Percentiles rank a stretch among this genome's conserved stretches.
Evolutionary conservation across 2,888 invertebrate genomes (phyloP).

Genomic region (Diloba caeruleocephala): DNA sequence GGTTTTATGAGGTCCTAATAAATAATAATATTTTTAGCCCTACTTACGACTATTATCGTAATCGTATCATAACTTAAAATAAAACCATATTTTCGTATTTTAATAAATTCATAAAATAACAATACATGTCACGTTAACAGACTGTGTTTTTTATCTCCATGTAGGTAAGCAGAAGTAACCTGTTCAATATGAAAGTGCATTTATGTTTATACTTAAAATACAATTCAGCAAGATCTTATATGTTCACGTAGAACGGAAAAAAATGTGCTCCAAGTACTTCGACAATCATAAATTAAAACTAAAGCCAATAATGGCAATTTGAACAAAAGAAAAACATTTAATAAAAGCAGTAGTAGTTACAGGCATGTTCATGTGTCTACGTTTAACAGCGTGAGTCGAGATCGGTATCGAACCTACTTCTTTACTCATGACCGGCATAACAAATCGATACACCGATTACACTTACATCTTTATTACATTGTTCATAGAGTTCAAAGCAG

Average conservation of each 20-base stretch:
- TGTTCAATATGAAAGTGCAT: conserved; percentile 10
- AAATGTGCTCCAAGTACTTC: conserved; percentile 17
- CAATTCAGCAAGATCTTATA: conserved; percentile 18
- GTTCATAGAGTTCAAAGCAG: conserved; percentile 22
- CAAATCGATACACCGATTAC: conserved; percentile 4
- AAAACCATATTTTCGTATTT: conserved; percentile 23
- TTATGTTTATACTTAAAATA: conserved; percentile 35
- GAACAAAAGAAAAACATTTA: conserved; percentile 55
- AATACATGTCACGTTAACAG: conserved; percentile 24
- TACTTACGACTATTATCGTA: conserved; percentile 24
- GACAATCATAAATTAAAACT: conserved; percentile 46
- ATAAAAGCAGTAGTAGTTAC: conserved; percentile 74
- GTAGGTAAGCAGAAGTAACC: conserved; percentile 30
- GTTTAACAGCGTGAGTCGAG: conserved; percentile 69
- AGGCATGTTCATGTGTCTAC: conserved; percentile 70
- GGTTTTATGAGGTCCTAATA: too few species aligned
- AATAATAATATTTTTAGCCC: conserved; percentile 13
- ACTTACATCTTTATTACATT: conserved; percentile 7
- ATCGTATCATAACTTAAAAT: conserved; percentile 32
- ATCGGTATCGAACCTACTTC: conserved; percentile 74
- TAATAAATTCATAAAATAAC: conserved; percentile 28
- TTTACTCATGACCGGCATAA: conserved; percentile 61
- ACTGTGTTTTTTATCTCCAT: conserved; percentile 20
- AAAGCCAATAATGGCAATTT: conserved; percentile 51
- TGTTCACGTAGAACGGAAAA: conserved; percentile 8